Evolutionary conservation across 2,888 invertebrate species (phyloP).

Genomic region (Argyra leucocephala): DNA sequence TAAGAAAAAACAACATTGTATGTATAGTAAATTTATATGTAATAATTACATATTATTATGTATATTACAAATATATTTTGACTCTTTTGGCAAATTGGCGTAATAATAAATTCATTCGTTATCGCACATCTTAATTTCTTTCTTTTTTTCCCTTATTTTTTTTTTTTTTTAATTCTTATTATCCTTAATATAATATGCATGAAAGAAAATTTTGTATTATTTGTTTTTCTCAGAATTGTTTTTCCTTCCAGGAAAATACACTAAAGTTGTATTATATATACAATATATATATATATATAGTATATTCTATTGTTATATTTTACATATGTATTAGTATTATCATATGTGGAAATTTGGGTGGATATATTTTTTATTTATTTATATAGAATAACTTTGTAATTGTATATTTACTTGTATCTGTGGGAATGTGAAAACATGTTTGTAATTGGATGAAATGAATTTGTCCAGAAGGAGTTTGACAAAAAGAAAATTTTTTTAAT

Average conservation of each 20-base stretch:
- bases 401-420: too few relatives aligned
- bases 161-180: background rate
- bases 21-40: too few relatives aligned
- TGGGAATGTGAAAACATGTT: background rate
- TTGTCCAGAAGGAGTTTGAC: background rate
- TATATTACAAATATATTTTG: background rate
- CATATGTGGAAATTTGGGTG: too few relatives aligned
- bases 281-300: background rate
- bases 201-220: background rate
- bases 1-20: background rate
- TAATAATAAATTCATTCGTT: slow-evolving; percentile 3
- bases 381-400: too few relatives aligned
- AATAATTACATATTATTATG: too few relatives aligned
- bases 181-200: background rate
- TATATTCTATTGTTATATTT: too few relatives aligned
- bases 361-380: too few relatives aligned
- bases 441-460: background rate
- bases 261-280: background rate
- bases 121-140: background rate
- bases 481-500: too few relatives aligned
- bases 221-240: background rate
- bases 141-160: background rate
- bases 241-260: background rate
- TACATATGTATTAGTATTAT: too few relatives aligned
- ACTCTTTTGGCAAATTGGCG: background rate